A percentile compares a stretch with the other conserved stretches of the same genome.
Conservation (phyloP, 2,888 invertebrate species). For the Lutraria lutraria region DNA sequence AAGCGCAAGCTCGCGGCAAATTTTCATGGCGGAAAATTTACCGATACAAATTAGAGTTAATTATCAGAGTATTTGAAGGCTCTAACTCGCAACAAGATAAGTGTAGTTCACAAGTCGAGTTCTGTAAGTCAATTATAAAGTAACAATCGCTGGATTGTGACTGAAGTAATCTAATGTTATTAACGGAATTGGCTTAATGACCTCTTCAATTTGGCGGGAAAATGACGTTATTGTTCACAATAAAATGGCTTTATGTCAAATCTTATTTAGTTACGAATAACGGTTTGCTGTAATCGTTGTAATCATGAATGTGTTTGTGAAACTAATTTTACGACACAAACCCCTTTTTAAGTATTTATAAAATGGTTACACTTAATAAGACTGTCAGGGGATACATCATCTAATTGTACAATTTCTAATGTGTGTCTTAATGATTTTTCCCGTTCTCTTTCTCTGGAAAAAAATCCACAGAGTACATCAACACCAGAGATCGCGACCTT, state of each 20-base stretch:
- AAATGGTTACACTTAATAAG: background rate
- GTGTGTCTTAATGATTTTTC: background rate
- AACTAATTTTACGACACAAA: background rate
- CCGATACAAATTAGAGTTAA: slow-evolving; percentile 70
- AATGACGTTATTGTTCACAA: slow-evolving; percentile 45
- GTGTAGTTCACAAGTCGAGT: slow-evolving; percentile 62
- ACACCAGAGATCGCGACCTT: slow-evolving; percentile 19
- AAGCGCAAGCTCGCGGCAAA: slow-evolving; percentile 48
- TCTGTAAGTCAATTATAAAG: slow-evolving; percentile 61
- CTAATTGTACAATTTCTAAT: background rate
- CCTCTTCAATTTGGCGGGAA: slow-evolving; percentile 48
- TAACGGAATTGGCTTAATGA: slow-evolving; percentile 47
- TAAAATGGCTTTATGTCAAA: slow-evolving; percentile 19
- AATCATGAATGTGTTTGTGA: background rate
- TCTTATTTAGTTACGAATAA: slow-evolving; percentile 23
- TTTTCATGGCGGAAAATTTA: slow-evolving; percentile 71
- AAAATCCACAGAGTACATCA: background rate
- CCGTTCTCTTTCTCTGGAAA: background rate
- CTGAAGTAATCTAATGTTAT: slow-evolving; percentile 46
- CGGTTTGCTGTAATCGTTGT: slow-evolving; percentile 16
- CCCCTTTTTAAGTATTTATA: background rate
- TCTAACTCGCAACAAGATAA: slow-evolving; percentile 63
- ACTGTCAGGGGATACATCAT: background rate
- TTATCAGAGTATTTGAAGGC: slow-evolving; percentile 65
- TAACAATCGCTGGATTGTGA: slow-evolving; percentile 47